phyloP scores from a whole-genome alignment of 2,888 invertebrate genomes.

The Lucinisca nassula region DNA sequence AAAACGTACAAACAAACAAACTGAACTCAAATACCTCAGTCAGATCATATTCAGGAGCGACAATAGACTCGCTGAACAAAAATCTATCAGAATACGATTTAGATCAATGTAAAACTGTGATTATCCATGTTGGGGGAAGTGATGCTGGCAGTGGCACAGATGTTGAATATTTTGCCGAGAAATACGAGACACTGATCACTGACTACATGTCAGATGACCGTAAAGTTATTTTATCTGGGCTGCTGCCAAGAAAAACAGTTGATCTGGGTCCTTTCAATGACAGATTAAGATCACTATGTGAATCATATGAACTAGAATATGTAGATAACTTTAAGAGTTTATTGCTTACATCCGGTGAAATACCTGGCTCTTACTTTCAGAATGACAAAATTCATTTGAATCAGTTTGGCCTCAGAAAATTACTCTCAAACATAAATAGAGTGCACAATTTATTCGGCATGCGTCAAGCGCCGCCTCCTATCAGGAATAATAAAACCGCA shows the following conservation, averaged over 20 bases:
- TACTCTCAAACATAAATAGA: background rate
- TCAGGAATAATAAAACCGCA: background rate
- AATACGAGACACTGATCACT: background rate
- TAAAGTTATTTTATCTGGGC: background rate
- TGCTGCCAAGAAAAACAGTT: background rate
- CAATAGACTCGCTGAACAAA: background rate
- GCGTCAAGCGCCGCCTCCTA: background rate
- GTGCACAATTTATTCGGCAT: background rate
- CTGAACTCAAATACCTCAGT: background rate
- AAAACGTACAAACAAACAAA: background rate
- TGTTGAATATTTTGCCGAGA: background rate
- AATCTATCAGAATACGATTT: background rate
- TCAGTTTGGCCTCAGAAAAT: background rate
- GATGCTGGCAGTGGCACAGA: background rate
- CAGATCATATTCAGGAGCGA: background rate
- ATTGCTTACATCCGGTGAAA: background rate
- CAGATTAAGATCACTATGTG: background rate
- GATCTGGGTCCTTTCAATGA: background rate
- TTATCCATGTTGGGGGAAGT: background rate
- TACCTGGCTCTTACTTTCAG: background rate
- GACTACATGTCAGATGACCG: background rate
- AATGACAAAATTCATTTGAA: background rate
- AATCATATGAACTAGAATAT: background rate
- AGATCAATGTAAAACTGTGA: background rate
- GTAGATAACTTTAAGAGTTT: background rate